Evolutionary conservation across 2,888 invertebrate genomes (phyloP).

Genomic region (Ecdyonurus torrentis): DNA sequence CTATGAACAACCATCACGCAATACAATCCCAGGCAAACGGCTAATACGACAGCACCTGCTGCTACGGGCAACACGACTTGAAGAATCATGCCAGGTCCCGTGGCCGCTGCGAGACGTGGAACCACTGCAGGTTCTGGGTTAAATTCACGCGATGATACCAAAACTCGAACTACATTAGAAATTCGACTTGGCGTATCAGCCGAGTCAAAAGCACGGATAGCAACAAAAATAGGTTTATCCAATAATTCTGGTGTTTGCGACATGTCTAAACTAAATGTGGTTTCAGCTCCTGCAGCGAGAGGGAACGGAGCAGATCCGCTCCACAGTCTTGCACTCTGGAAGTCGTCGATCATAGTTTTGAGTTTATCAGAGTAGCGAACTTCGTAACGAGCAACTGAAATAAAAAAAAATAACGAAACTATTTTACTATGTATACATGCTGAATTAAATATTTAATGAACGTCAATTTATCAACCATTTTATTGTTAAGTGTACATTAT

Average conservation of each 20-base stretch:
- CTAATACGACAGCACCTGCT: constrained; percentile 28
- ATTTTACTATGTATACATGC: too few species aligned
- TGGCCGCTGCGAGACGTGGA: constrained; percentile 6
- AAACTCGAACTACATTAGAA: constrained; percentile 36
- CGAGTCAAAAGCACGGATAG: constrained; percentile 30
- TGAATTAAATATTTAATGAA: not conserved
- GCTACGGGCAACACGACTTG: constrained; percentile 32
- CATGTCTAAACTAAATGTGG: constrained; percentile 31
- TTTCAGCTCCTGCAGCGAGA: constrained; percentile 33
- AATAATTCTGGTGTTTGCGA: constrained; percentile 28
- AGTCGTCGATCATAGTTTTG: constrained; percentile 26
- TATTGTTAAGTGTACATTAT: not conserved
- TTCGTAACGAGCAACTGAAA: constrained; percentile 31
- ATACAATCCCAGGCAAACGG: constrained; percentile 27
- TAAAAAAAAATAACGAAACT: too few species aligned
- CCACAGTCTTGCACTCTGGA: constrained; percentile 29
- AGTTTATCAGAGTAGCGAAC: constrained; percentile 20
- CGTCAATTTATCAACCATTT: not conserved
- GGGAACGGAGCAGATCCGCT: constrained; percentile 29
- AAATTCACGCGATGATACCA: constrained; percentile 28
- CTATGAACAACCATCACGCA: constrained; percentile 33
- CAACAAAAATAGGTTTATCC: constrained; percentile 34
- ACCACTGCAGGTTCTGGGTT: constrained; percentile 5
- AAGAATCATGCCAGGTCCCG: constrained; percentile 19
- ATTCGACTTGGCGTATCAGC: constrained; percentile 24